Conservation (phyloP, 2,113 vertebrate species). For the Origma solitaria region DNA sequence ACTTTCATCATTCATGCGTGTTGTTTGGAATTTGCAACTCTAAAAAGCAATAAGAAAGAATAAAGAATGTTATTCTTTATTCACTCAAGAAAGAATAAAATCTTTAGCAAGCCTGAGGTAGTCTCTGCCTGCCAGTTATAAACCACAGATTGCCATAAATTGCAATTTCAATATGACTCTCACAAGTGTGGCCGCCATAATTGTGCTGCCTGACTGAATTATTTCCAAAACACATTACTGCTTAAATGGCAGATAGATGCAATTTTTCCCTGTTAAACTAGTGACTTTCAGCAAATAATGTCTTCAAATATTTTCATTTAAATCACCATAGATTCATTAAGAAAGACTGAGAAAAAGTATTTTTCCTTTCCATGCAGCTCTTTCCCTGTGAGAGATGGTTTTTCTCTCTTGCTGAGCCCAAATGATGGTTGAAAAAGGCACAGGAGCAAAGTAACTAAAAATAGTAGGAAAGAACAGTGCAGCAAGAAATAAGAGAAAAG, state of each 20-base stretch:
- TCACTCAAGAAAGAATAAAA: not conserved
- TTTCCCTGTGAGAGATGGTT: not conserved
- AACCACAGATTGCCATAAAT: not conserved
- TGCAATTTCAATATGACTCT: not conserved
- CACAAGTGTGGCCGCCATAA: not conserved
- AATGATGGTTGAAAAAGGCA: not conserved
- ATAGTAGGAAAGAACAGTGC: not conserved
- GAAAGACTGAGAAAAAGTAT: not conserved
- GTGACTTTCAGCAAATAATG: not conserved
- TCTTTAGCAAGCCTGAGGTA: not conserved
- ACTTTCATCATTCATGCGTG: not conserved
- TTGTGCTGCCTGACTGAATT: not conserved
- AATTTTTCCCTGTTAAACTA: not conserved
- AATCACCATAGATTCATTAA: not conserved
- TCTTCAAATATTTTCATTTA: not conserved
- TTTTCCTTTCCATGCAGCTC: not conserved
- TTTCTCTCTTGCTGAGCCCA: not conserved
- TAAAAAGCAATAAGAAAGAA: not conserved
- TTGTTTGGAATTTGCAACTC: not conserved
- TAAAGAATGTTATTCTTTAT: not conserved
- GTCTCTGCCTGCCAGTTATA: not conserved
- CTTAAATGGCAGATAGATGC: not conserved
- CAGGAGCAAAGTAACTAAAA: not conserved
- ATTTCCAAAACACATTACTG: not conserved
- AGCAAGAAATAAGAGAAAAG: not conserved